Evolutionary conservation across 2,888 invertebrate genomes (phyloP), one percentile per base, ranked within the genome.

Genomic region (Hypena proboscidalis): DNA sequence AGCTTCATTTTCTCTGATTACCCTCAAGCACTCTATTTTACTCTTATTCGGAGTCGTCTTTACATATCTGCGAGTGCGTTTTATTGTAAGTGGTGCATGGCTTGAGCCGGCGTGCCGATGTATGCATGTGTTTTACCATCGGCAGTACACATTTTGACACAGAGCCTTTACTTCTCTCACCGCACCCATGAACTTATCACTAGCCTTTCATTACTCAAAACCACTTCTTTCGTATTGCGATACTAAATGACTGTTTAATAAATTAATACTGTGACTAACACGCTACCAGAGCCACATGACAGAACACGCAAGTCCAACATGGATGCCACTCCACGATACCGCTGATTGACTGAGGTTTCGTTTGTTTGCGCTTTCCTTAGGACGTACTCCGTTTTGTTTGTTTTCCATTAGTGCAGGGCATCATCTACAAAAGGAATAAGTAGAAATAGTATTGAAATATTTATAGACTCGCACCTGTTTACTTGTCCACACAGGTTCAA

Each of bases 401-500:
- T 58, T 69, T 65, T 67, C 49, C 51, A 48, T 59, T 63, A 61
- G 57, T 57, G 54, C 67, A 73, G 77, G 70, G 58, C 51, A 58
- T 61, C 52, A 49, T 58, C 65, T 64, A 52, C 58, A 58, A 56
- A 62, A 65, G 68, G 74, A 63, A 62, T 55, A 62, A 51, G 51
- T 70, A 67, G 64, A 66, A 60, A 42, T 70, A 70, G 67, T 67
- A 55, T 61, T 66, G 65, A 69, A 75, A 70, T 70, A 71, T 68
- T 77, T 77, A 85, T 80, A 82, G 83, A 83, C 68, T 69, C 75
- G 80, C 72, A 74, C 81, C 81, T 83, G 72, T 90, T 88, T 88
- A 86, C 83, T 90, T 90, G 88, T 89, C 88, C 88, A 81, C 80
- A 83, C 90, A 90, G 90, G 92, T 86, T 91, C 92, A 85, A 93